Percentiles rank a stretch among this genome's conserved stretches.
These are phyloP conservation scores for Ciona savignyi DNA, from an alignment of 23 tunicate species.

Conservation along the genomic window DNA sequence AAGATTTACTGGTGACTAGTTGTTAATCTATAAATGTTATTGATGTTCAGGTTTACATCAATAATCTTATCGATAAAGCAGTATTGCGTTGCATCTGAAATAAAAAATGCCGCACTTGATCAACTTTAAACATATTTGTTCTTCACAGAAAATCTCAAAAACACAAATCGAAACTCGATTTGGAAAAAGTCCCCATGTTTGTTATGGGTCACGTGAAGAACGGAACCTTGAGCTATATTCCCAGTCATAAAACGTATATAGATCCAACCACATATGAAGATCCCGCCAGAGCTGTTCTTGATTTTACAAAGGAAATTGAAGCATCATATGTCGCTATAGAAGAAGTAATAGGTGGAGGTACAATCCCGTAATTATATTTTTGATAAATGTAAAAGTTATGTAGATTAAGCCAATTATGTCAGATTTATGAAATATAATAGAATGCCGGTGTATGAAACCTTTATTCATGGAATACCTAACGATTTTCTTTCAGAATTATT, in stretches of 20 bases:
- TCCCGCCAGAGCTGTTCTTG: constrained; percentile 72
- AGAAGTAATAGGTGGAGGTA: constrained; percentile 93
- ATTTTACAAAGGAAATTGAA: constrained; percentile 89
- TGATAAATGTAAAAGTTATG: neutral
- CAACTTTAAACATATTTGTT: neutral
- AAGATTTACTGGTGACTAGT: no score
- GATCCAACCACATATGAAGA: constrained; percentile 93
- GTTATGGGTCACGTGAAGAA: constrained; percentile 10
- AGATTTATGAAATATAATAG: neutral
- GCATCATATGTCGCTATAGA: constrained; percentile 48
- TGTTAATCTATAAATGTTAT: no score
- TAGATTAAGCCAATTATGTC: neutral
- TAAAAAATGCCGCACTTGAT: neutral
- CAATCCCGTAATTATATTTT: neutral
- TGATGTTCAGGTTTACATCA: neutral
- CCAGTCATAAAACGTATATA: constrained; percentile 68
- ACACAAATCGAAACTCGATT: constrained; percentile 3
- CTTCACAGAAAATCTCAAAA: neutral
- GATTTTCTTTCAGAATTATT: neutral
- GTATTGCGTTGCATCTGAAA: neutral
- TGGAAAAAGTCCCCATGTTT: constrained; percentile 44
- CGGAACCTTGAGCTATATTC: constrained; percentile 9
- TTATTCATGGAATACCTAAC: neutral
- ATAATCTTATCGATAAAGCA: neutral
- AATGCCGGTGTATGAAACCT: neutral